Conservation (phyloP, 2,113 vertebrate genomes). For the Oceanites oceanicus region DNA sequence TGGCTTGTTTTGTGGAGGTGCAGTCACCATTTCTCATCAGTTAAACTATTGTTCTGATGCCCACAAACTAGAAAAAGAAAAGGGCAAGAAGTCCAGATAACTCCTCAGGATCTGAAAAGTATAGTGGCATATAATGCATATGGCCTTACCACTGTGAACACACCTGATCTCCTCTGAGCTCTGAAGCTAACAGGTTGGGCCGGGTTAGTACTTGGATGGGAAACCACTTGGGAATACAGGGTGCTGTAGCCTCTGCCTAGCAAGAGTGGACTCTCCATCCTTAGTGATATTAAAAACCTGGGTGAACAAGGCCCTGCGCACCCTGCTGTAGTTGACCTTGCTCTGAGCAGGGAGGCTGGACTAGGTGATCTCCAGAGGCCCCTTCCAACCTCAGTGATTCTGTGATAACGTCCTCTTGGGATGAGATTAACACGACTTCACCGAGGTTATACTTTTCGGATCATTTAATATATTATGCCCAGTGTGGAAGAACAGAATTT, state of each 20-base stretch:
- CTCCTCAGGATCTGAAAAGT: neutral
- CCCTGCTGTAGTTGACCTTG: neutral
- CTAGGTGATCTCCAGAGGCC: neutral
- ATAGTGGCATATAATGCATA: neutral
- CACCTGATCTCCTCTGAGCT: neutral
- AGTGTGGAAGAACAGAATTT: neutral
- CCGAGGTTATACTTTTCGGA: neutral
- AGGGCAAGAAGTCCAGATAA: neutral
- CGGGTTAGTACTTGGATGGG: neutral
- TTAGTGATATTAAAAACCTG: neutral
- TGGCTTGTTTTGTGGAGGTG: neutral
- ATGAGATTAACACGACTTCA: neutral
- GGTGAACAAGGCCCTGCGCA: neutral
- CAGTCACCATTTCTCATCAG: neutral
- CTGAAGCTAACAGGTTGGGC: neutral
- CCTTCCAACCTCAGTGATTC: neutral
- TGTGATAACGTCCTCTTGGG: neutral
- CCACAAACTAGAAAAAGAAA: neutral
- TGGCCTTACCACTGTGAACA: neutral
- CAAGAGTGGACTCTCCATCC: neutral
- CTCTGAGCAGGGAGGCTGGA: neutral
- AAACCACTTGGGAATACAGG: neutral
- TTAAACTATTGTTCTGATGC: neutral
- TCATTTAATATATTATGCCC: neutral
- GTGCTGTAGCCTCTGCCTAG: neutral